These are phyloP conservation scores for Matsumyia berberina DNA, from an alignment of 2,888 invertebrate species.

Conservation along the genomic window DNA sequence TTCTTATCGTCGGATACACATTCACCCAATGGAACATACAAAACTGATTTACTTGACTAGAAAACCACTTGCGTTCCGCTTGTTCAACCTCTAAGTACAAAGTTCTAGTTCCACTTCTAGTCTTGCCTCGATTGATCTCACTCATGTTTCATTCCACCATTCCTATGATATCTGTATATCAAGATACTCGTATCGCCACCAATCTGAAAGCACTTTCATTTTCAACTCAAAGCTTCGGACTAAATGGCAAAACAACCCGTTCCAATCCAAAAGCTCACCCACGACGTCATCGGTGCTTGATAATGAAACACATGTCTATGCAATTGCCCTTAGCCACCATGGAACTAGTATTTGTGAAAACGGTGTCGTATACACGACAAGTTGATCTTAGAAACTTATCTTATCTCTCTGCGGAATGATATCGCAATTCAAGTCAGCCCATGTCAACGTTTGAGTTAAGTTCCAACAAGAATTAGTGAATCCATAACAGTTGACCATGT, in stretches of 20 bases:
- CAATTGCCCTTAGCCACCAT: neutral
- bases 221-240: neutral
- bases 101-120: too few relatives aligned
- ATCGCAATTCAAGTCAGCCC: neutral
- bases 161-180: neutral
- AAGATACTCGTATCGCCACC: neutral
- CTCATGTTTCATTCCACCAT: neutral
- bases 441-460: neutral
- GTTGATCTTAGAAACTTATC: neutral
- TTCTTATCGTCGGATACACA: too few relatives aligned
- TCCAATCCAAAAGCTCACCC: neutral
- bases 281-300: neutral
- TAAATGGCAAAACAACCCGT: neutral
- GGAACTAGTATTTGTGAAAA: neutral
- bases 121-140: too few relatives aligned
- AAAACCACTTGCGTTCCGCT: too few relatives aligned
- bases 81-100: too few relatives aligned
- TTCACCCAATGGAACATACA: too few relatives aligned
- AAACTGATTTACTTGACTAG: too few relatives aligned
- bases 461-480: conserved; percentile 1
- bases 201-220: too few relatives aligned
- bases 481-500: neutral
- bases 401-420: neutral
- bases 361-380: neutral
- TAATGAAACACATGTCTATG: neutral